A percentile compares a stretch with the other conserved stretches of the same genome.
Evolutionary conservation across 2,113 vertebrate species (phyloP).

Genomic region (Serinus canaria): DNA sequence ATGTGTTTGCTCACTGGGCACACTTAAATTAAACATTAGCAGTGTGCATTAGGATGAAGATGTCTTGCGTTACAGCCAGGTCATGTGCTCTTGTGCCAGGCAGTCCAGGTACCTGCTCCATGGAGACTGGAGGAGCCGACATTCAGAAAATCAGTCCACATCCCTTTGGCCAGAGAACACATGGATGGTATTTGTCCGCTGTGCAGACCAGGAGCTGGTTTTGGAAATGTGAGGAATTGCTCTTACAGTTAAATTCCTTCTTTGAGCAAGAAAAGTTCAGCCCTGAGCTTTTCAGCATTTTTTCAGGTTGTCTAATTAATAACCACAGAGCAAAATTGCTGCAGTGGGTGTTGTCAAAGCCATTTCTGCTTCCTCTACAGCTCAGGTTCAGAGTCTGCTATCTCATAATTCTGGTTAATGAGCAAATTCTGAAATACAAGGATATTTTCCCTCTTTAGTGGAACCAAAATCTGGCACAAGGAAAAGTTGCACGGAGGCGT

Average conservation of each 20-base stretch:
- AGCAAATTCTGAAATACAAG: not conserved
- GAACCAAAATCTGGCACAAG: not conserved
- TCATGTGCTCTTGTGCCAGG: not conserved
- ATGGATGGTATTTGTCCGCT: not conserved
- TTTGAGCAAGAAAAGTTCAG: not conserved
- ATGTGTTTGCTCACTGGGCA: not conserved
- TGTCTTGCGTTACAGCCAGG: not conserved
- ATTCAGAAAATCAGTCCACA: not conserved
- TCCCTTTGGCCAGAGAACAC: not conserved
- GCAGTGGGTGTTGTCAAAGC: not conserved
- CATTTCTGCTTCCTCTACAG: not conserved
- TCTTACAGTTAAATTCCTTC: not conserved
- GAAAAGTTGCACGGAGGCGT: not conserved
- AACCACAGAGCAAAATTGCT: not conserved
- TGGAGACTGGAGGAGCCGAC: not conserved
- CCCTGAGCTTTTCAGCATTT: not conserved
- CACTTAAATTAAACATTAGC: constrained; percentile 10
- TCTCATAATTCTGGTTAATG: constrained; percentile 1
- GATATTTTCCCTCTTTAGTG: not conserved
- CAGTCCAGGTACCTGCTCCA: not conserved
- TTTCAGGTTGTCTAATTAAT: not conserved
- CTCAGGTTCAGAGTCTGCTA: not conserved
- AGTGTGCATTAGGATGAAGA: not conserved
- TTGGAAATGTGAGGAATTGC: not conserved
- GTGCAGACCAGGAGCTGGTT: not conserved